Conservation (phyloP, 1,140 invertebrate species). For the Arion vulgaris region DNA sequence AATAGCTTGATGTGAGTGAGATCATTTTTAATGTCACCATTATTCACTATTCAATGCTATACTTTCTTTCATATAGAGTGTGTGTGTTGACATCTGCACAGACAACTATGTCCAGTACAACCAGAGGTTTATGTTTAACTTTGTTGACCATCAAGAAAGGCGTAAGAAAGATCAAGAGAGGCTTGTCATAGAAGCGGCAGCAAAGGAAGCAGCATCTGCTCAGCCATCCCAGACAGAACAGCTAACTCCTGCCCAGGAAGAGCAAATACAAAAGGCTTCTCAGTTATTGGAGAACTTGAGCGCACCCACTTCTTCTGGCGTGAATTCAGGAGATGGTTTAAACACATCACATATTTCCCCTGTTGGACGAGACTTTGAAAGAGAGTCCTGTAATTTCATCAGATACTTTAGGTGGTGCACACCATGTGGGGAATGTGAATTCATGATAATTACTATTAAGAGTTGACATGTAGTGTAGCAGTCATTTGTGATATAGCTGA, state of each 20-base stretch:
- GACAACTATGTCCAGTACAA: conserved; percentile 37
- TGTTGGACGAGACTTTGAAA: background rate
- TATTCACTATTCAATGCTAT: background rate
- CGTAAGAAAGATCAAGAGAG: conserved; percentile 26
- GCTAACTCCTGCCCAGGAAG: background rate
- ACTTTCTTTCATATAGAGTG: conserved; percentile 1
- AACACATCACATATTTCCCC: background rate
- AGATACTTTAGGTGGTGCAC: background rate
- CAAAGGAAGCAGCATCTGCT: conserved; percentile 22
- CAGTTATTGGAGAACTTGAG: background rate
- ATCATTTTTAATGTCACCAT: too few relatives aligned
- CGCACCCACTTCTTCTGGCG: background rate
- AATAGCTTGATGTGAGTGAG: too few relatives aligned
- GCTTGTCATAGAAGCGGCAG: conserved; percentile 4
- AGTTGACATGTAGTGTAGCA: too few relatives aligned
- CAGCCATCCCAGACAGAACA: background rate
- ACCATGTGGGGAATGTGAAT: too few relatives aligned
- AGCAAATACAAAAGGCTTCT: background rate
- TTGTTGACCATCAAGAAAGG: conserved; percentile 35
- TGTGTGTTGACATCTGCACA: conserved; percentile 30
- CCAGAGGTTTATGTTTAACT: conserved; percentile 40
- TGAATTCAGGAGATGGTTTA: background rate
- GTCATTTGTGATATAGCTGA: too few relatives aligned
- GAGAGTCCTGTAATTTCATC: background rate
- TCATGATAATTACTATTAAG: too few relatives aligned